phyloP scores from a whole-genome alignment of 2,113 vertebrate genomes.

The Monarcha castaneiventris region DNA sequence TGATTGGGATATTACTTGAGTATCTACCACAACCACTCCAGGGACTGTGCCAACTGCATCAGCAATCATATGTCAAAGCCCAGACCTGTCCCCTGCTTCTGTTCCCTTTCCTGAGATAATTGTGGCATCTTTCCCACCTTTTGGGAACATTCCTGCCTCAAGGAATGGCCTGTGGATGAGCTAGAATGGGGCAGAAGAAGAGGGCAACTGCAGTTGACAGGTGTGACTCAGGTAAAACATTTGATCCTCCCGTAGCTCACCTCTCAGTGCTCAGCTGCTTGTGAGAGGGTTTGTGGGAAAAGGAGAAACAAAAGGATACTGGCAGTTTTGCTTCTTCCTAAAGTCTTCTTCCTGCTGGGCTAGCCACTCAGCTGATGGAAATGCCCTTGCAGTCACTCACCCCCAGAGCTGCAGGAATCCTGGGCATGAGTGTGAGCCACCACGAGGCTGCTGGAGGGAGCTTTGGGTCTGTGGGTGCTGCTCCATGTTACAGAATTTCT shows the following conservation, averaged over 20 bases:
- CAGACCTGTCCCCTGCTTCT: background rate
- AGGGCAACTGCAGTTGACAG: background rate
- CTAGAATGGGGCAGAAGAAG: background rate
- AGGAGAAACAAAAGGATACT: background rate
- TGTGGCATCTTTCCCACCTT: background rate
- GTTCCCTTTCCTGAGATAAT: background rate
- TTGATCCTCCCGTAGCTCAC: background rate
- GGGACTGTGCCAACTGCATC: background rate
- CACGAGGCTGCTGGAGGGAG: background rate
- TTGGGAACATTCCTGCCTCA: background rate
- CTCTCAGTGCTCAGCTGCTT: background rate
- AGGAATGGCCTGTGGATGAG: background rate
- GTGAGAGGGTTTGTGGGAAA: background rate
- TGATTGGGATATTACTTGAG: background rate
- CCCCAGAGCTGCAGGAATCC: background rate
- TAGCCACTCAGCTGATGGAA: background rate
- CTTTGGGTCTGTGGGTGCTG: background rate
- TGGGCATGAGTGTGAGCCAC: accelerated
- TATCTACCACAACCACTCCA: background rate
- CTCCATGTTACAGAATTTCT: background rate
- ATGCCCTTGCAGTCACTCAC: background rate
- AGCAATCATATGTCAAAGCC: background rate
- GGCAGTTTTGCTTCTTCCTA: background rate
- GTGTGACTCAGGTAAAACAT: background rate
- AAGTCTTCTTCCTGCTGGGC: background rate